phyloP scores from a whole-genome alignment of 2,797 vertebrate genomes.

The Chelmon rostratus region DNA sequence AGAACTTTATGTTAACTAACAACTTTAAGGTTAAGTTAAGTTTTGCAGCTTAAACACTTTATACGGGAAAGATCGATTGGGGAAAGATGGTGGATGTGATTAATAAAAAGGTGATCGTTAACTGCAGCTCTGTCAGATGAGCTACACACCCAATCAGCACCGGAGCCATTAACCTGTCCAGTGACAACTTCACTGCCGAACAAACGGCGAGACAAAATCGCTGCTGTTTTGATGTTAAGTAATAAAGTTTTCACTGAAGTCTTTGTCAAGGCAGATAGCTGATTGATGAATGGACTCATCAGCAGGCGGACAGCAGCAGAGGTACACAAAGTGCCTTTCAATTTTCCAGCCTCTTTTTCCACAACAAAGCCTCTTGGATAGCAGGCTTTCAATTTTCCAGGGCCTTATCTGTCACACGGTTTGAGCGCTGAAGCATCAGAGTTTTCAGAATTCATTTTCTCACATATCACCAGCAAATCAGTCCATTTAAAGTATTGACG shows the following conservation, averaged over 20 bases:
- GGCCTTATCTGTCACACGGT: constrained; percentile 16
- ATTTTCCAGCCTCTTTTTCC: constrained; percentile 25
- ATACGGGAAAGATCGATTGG: background rate
- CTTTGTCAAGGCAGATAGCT: constrained; percentile 20
- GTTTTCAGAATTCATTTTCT: constrained; percentile 44
- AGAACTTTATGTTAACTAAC: background rate
- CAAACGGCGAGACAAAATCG: background rate
- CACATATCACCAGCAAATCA: constrained; percentile 16
- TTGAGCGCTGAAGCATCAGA: constrained; percentile 10
- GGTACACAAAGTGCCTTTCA: constrained; percentile 36
- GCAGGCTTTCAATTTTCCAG: constrained; percentile 20
- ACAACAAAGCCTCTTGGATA: constrained; percentile 2
- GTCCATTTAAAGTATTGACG: constrained; percentile 23
- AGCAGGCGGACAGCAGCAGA: constrained; percentile 40
- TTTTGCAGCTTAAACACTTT: background rate
- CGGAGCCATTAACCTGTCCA: background rate
- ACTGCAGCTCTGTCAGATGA: background rate
- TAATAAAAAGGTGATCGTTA: background rate
- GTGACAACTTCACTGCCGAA: background rate
- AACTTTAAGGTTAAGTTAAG: too few species aligned
- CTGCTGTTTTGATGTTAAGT: constrained; percentile 5
- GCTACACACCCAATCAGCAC: background rate
- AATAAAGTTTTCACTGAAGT: constrained; percentile 17
- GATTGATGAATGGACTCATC: constrained; percentile 48
- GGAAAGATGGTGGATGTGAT: background rate